Evolutionary conservation across 2,797 vertebrate genomes (phyloP), one percentile per base, ranked within the genome.

Genomic region (Lateolabrax maculatus): DNA sequence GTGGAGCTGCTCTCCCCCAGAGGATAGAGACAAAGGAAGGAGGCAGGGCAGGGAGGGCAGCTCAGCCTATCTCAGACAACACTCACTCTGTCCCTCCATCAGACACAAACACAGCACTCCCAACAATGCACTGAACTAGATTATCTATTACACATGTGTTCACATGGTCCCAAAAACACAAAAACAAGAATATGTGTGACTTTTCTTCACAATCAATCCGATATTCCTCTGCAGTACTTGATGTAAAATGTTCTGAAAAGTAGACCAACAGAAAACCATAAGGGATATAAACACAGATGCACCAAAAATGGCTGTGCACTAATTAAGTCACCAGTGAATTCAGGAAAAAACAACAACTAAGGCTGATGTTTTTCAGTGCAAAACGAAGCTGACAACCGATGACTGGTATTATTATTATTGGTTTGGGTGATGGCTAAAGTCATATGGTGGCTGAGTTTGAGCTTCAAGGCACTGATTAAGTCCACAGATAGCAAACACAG

Each of bases 11-110:
- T 86, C 83, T 77, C 79, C 89, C 92, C 93, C 43, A 46, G 94
- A 94, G 94, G 91, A 90, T 75, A 80, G 87, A 93, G 85, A 95
- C 95, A 95, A 95, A 95, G 91, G 89, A 93, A 90, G 73, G 86
- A 90, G 90, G 93, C 91, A 92, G 87, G 74, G 86, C 80, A 85
- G 82, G 87, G 90, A 93, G 91, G 90, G 89, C 83, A 82, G 88
- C 88, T 85, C 90, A 87, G 92, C 91, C 92, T 93, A 93, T 95
- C 92, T 90, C 90, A 90, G 86, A 93, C 94, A 96, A 94, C 92
- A 93, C 90, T 87, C 91, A 85, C 91, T 89, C 89, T 93, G 91
- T 93, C 81, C 86, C 85, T 84, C 76, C 87, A 77, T 88, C 85
- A 86, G 85, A 87, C 85, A 88, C 75, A 90, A 87, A 89, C 85